These are phyloP conservation scores for Thalassaphorura encarpata DNA, from an alignment of 1,140 invertebrate species.

Conservation along the genomic window DNA sequence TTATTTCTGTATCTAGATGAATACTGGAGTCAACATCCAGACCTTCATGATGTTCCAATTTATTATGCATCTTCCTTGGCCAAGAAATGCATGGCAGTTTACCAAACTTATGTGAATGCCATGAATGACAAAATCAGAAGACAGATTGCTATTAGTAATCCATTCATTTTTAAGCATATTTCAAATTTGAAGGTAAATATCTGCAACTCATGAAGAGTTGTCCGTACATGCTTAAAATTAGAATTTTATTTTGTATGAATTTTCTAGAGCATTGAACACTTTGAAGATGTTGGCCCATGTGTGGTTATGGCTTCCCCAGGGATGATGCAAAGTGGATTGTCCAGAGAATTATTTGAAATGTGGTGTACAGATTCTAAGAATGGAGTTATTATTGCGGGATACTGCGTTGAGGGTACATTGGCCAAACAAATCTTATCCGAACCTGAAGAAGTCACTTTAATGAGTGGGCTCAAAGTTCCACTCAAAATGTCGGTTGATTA, in stretches of 20 bases:
- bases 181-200: constrained; percentile 82
- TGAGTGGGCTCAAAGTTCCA: constrained; percentile 90
- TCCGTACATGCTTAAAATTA: no score
- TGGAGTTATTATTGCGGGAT: constrained; percentile 96
- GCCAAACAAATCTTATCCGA: constrained; percentile 96
- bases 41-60: constrained; percentile 97
- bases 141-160: constrained; percentile 91
- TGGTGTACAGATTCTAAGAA: constrained; percentile 98
- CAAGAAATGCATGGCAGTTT: constrained; percentile 99
- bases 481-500: constrained; percentile 98
- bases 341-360: constrained; percentile 92
- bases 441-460: constrained; percentile 92
- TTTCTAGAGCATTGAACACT: constrained; percentile 88
- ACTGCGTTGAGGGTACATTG: constrained; percentile 97
- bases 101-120: constrained; percentile 98
- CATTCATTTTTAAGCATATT: constrained; percentile 98
- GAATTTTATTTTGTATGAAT: constrained; percentile 1
- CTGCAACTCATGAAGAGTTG: not conserved
- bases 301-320: constrained; percentile 98
- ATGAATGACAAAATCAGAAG: constrained; percentile 97
- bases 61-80: constrained; percentile 98
- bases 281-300: constrained; percentile 98
- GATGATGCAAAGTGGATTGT: constrained; percentile 99
- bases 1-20: no score
- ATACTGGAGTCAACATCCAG: constrained; percentile 96